Evolutionary conservation across 2,888 invertebrate species (phyloP), one percentile per base, ranked within the genome.

Genomic region (Drosophila niveifrons): DNA sequence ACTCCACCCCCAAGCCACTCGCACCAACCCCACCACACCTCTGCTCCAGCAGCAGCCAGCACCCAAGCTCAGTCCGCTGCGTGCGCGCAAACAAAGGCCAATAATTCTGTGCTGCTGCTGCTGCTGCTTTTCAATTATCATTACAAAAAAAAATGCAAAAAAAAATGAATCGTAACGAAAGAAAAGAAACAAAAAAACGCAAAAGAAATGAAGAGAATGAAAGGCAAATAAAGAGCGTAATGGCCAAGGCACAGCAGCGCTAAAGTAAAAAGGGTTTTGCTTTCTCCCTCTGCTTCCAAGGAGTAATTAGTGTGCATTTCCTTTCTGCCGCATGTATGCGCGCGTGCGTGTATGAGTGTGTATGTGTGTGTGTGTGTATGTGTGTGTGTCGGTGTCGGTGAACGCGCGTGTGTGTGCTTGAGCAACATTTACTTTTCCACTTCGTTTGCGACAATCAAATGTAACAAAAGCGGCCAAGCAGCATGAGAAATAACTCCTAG

Each of bases 391-490:
- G n/a, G n/a, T n/a, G 23, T 23, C 1, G 23, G 23, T 23, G 23
- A 23, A 23, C 6, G 23, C 6, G 51, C 51, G 18, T 57, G 46
- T 61, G 47, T 48, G 55, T 50, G 50, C 51, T 65, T 59, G 58
- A 77, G 70, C 69, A 78, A 81, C 85, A 87, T 83, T 83, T 83
- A 76, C 82, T 84, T 83, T 87, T 83, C 85, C 83, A 83, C 83
- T 83, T 87, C 88, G 88, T 84, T 83, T 87, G 85, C 82, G 82
- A 83, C 88, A 85, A 87, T 87, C 82, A 83, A 83, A 82, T 82
- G 80, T 74, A 75, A 84, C 82, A 83, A 87, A 77, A 68, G 82
- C 68, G 68, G 44, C 66, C 68, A 62, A 56, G 47, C 48, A 34
- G 41, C 65, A 39, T 28, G 50, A 66, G 62, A 15, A 34, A 58